phyloP scores from a whole-genome alignment of 2,113 vertebrate species.

The Clarias magur region DNA sequence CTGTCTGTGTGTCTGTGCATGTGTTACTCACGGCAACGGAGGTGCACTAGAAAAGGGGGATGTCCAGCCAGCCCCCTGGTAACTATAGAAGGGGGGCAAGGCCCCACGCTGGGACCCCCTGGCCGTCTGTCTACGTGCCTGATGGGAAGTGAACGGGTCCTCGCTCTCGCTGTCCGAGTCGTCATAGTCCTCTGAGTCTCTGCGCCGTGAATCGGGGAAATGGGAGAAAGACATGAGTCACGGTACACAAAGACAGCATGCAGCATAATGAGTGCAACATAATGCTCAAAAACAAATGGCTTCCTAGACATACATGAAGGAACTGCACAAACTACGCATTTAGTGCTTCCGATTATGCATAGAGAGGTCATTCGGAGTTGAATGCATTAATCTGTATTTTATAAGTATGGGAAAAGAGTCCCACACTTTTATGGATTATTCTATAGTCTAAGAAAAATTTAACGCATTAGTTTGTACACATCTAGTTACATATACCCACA shows the following conservation, averaged over 20 bases:
- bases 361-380: slow-evolving; percentile 29
- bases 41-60: slow-evolving; percentile 79
- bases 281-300: not conserved
- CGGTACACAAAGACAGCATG: slow-evolving; percentile 26
- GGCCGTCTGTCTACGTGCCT: slow-evolving; percentile 85
- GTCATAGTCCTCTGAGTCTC: slow-evolving; percentile 82
- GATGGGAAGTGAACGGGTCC: slow-evolving; percentile 92
- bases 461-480: not conserved
- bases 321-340: slow-evolving; percentile 7
- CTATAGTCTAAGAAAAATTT: not conserved
- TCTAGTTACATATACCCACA: not conserved
- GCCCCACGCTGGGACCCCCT: slow-evolving; percentile 77
- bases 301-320: slow-evolving; percentile 1
- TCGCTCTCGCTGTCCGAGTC: slow-evolving; percentile 88
- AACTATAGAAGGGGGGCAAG: slow-evolving; percentile 80
- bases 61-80: slow-evolving; percentile 77
- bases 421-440: slow-evolving; percentile 30
- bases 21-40: slow-evolving; percentile 82
- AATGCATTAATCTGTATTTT: slow-evolving; percentile 43
- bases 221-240: slow-evolving; percentile 21
- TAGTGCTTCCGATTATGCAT: slow-evolving; percentile 15
- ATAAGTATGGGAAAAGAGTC: not conserved
- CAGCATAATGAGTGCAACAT: not conserved
- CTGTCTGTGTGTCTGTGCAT: slow-evolving; percentile 76
- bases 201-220: slow-evolving; percentile 56